Conservation (phyloP, 2,113 vertebrate species). For the Calidris pygmaea region DNA sequence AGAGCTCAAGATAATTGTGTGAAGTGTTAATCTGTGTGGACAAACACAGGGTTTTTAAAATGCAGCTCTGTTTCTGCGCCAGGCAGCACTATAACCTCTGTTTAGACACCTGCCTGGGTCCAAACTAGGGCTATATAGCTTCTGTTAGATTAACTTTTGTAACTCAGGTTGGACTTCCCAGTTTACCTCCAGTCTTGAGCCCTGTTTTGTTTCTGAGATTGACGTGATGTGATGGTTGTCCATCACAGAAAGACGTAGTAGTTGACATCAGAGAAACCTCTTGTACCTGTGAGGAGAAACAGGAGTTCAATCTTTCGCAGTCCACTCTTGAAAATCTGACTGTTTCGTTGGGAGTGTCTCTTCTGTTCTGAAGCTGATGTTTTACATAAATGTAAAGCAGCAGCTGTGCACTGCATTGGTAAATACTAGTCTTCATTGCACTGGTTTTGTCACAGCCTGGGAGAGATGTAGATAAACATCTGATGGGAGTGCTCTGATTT, state of each 20-base stretch:
- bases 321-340: neutral
- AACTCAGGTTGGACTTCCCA: neutral
- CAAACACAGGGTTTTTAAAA: neutral
- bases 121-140: neutral
- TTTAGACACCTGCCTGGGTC: neutral
- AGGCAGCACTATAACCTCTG: neutral
- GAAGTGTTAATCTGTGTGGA: neutral
- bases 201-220: neutral
- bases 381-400: neutral
- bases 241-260: neutral
- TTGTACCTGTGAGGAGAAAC: neutral
- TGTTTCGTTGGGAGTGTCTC: neutral
- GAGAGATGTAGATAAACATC: neutral
- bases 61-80: neutral
- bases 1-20: neutral
- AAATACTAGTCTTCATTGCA: neutral
- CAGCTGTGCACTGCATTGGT: neutral
- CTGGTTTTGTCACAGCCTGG: neutral
- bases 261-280: neutral
- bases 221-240: neutral
- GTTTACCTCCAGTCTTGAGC: neutral
- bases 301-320: neutral
- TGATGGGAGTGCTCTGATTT: neutral
- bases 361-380: neutral
- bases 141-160: neutral